These are phyloP conservation scores for Monodelphis domestica DNA, from an alignment of 2,797 vertebrate genomes.

Conservation along the genomic window DNA sequence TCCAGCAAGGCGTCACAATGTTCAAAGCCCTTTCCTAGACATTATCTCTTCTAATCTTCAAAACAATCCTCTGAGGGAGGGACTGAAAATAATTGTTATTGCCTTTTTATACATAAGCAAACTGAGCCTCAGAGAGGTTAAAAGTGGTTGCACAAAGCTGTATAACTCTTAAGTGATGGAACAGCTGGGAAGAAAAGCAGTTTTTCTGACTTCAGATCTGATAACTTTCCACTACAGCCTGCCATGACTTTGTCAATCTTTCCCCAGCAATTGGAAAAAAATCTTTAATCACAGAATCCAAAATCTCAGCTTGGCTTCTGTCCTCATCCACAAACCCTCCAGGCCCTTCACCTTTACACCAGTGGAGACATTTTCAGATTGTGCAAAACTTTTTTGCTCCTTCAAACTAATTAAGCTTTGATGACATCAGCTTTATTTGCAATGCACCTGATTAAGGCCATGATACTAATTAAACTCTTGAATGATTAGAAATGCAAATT, in stretches of 20 bases:
- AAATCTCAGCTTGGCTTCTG: constrained; percentile 48
- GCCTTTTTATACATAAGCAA: neutral
- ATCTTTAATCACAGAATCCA: constrained; percentile 63
- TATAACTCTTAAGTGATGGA: neutral
- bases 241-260: constrained; percentile 23
- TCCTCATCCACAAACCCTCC: constrained; percentile 27
- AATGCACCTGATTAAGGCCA: constrained; percentile 83
- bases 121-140: neutral
- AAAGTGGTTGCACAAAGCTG: neutral
- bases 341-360: constrained; percentile 59
- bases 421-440: constrained; percentile 85
- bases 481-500: constrained; percentile 86
- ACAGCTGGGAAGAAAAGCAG: neutral
- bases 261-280: constrained; percentile 37
- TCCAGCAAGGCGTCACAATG: neutral
- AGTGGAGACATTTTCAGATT: constrained; percentile 65
- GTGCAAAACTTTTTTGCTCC: constrained; percentile 60
- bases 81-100: neutral
- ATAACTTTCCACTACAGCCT: neutral
- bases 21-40: neutral
- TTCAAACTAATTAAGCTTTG: constrained; percentile 84
- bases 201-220: neutral
- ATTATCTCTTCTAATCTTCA: neutral
- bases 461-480: constrained; percentile 85
- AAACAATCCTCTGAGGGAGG: neutral